Conservation (phyloP, 2,888 invertebrate genomes). For the Agrypnus murinus region DNA sequence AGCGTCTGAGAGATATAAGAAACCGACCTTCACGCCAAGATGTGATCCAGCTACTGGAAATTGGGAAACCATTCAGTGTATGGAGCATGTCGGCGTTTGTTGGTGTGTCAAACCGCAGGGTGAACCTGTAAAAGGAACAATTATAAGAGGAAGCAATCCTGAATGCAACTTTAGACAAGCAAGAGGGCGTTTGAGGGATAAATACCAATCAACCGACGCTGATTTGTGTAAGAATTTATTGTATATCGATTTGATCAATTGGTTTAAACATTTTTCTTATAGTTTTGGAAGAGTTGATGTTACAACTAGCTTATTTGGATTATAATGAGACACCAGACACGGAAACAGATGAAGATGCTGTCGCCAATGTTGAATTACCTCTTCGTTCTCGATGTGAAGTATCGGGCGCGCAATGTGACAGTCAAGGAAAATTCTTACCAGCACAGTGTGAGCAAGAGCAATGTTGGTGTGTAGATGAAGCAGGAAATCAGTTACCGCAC, state of each 20-base stretch:
- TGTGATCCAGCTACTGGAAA: conserved; percentile 83
- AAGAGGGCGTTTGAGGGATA: conserved; percentile 73
- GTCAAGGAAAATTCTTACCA: conserved; percentile 82
- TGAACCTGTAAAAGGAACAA: conserved; percentile 86
- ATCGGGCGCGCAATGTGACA: conserved; percentile 76
- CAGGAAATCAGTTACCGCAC: conserved; percentile 80
- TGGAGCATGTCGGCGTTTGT: conserved; percentile 85
- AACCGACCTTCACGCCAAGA: conserved; percentile 84
- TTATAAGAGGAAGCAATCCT: conserved; percentile 84
- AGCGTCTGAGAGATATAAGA: conserved; percentile 81
- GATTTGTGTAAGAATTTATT: conserved; percentile 72
- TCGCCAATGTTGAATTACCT: conserved; percentile 61
- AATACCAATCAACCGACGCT: conserved; percentile 65
- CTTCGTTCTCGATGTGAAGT: conserved; percentile 70
- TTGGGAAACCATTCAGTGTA: conserved; percentile 89
- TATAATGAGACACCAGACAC: conserved; percentile 71
- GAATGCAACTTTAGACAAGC: conserved; percentile 88
- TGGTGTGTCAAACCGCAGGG: conserved; percentile 92
- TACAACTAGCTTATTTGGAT: conserved; percentile 76
- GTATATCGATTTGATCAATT: neutral
- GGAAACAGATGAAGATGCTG: conserved; percentile 45
- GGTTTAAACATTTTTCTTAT: conserved; percentile 54
- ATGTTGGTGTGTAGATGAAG: conserved; percentile 93
- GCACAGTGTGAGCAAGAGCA: conserved; percentile 82
- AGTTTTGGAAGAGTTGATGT: conserved; percentile 82